Base-by-base conservation (phyloP, 2,113 vertebrate species). In the Ictalurus furcatus region DNA sequence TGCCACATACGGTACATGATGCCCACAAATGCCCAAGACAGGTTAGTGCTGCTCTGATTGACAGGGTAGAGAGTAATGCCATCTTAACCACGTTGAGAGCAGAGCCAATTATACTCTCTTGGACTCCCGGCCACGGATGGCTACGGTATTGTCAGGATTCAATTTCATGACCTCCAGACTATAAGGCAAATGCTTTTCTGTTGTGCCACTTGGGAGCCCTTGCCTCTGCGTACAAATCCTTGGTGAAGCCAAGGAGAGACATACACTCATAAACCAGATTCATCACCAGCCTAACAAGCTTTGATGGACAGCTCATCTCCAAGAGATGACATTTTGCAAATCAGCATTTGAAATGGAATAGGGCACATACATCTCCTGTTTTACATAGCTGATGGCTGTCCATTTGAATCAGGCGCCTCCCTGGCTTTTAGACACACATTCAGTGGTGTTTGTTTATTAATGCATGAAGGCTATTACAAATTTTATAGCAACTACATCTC, bases 261-360 rank as follows among this genome's bases (percentile, higher is more conserved):
- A 37, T 56, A 85, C 34, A 88, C n/a, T 83, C 58, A 28, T 59
- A 8, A 78, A 54, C n/a, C 48, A n/a, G 56, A 71, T 86, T 71
- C 84, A 87, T 86, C 85, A 59, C 58, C n/a, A 21, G n/a, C 58
- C 56, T 79, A 90, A 69, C 61, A 56, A n/a, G 78, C 44, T n/a
- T 78, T 84, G 88, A 90, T 87, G 80, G 88, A 89, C 81, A 34
- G 88, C 65, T 71, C 58, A 67, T 86, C 88, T 87, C 87, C 88
- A 52, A 81, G 37, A 76, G 44, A 54, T 86, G 89, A 87, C 82
- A 54, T 87, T 86, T 87, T 82, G 65, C 48, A n/a, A 85, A 69
- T 92, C 86, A 86, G 76, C 82, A 85, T 44, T 67, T 85, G 79
- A 56, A 83, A 63, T 83, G n/a, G 56, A 61, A 85, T 37, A 74